Percentiles rank a stretch among this genome's conserved stretches.
Evolutionary conservation across 2,797 vertebrate genomes (phyloP).

Genomic region (Pitangus sulphuratus): DNA sequence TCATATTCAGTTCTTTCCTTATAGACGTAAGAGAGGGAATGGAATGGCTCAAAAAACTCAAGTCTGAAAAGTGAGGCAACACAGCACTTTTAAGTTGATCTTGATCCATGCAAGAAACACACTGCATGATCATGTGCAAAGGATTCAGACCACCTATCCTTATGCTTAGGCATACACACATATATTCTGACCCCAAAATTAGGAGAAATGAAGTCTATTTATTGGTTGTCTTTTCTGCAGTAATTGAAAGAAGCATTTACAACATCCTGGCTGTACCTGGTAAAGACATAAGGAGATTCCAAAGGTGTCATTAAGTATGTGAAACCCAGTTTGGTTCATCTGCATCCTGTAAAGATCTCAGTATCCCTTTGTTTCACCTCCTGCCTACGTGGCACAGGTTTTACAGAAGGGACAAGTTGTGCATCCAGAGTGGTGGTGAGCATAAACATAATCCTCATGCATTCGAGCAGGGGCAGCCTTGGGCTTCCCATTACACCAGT

Average conservation of each 20-base stretch:
- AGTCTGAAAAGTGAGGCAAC: not conserved
- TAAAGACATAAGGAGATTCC: not conserved
- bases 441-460: not conserved
- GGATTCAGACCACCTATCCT: not conserved
- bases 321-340: not conserved
- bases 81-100: not conserved
- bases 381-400: not conserved
- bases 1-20: not conserved
- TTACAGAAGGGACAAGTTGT: not conserved
- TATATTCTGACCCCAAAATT: accelerated
- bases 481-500: not conserved
- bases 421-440: not conserved
- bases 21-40: not conserved
- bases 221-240: not conserved
- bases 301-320: not conserved
- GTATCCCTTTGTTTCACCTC: not conserved
- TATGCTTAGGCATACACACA: not conserved
- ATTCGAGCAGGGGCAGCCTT: not conserved
- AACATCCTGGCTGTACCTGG: not conserved
- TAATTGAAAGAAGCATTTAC: not conserved
- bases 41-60: not conserved
- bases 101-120: not conserved
- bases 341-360: not conserved
- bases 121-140: not conserved
- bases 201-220: not conserved